Conservation (phyloP, 2,888 invertebrate genomes). For the Lamproptera curius region DNA sequence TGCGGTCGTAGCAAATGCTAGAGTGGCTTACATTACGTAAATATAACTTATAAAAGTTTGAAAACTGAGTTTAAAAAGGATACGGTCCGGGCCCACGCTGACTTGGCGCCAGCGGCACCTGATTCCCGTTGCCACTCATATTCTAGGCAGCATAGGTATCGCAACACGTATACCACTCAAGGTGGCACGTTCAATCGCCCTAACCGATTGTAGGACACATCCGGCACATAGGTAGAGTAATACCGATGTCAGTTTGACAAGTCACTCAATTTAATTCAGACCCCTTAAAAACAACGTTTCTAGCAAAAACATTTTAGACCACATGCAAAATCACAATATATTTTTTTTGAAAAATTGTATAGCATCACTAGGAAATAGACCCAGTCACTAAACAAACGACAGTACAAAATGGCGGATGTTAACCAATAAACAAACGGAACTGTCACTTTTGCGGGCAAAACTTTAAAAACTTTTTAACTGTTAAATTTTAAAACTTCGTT, state of each 20-base stretch:
- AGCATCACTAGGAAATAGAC: slow-evolving; percentile 64
- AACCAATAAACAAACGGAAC: slow-evolving; percentile 77
- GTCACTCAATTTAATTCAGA: slow-evolving; percentile 64
- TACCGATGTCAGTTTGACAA: slow-evolving; percentile 70
- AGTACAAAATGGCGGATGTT: slow-evolving; percentile 78
- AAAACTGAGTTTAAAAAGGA: slow-evolving; percentile 68
- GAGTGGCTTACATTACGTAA: slow-evolving; percentile 73
- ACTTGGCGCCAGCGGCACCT: slow-evolving; percentile 80
- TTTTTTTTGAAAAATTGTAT: slow-evolving; percentile 57
- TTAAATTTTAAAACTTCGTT: slow-evolving; percentile 43
- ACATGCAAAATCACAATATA: slow-evolving; percentile 60
- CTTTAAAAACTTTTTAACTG: slow-evolving; percentile 42
- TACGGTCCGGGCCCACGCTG: slow-evolving; percentile 79
- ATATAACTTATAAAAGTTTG: slow-evolving; percentile 50
- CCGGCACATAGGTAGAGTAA: slow-evolving; percentile 71
- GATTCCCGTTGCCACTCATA: slow-evolving; percentile 83
- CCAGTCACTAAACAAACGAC: slow-evolving; percentile 77
- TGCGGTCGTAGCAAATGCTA: slow-evolving; percentile 57
- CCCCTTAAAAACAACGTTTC: slow-evolving; percentile 61
- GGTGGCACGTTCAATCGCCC: slow-evolving; percentile 79
- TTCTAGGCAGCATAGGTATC: slow-evolving; percentile 79
- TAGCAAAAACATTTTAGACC: slow-evolving; percentile 71
- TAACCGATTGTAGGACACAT: slow-evolving; percentile 77
- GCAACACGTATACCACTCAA: slow-evolving; percentile 79
- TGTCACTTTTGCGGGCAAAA: slow-evolving; percentile 56